Conservation (phyloP, 2,888 invertebrate species). For the Coelinius sp. region DNA sequence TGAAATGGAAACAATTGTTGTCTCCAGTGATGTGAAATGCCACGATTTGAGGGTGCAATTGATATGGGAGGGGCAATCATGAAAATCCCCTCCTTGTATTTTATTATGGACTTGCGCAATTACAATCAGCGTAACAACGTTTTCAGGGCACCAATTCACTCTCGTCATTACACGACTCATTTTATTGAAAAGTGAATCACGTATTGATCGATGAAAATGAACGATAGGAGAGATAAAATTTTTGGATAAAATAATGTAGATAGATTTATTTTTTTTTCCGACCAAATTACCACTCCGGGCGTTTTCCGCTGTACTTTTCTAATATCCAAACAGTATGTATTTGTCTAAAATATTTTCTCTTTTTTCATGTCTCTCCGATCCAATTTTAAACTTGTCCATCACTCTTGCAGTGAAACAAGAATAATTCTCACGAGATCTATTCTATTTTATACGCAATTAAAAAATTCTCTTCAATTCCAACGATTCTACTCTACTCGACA, state of each 20-base stretch:
- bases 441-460: neutral
- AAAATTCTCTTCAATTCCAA: no score
- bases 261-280: slow-evolving; percentile 23
- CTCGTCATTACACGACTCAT: slow-evolving; percentile 37
- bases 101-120: slow-evolving; percentile 51
- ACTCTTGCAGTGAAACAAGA: neutral
- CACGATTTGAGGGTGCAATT: neutral
- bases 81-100: slow-evolving; percentile 41
- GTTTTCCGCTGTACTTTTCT: slow-evolving; percentile 33
- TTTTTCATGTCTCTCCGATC: neutral
- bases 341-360: neutral
- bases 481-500: no score
- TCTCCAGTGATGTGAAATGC: neutral
- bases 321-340: neutral
- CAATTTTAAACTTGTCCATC: slow-evolving; percentile 3
- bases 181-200: slow-evolving; percentile 18
- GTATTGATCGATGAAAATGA: neutral
- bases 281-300: slow-evolving; percentile 50
- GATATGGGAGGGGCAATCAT: slow-evolving; percentile 38
- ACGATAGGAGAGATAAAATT: neutral
- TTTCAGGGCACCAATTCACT: slow-evolving; percentile 43
- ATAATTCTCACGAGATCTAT: neutral
- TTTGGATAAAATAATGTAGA: neutral
- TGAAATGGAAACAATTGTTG: neutral
- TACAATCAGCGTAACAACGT: slow-evolving; percentile 65